phyloP scores from a whole-genome alignment of 92 coral and sea anemone species.

The Zoanthus solanderi region DNA sequence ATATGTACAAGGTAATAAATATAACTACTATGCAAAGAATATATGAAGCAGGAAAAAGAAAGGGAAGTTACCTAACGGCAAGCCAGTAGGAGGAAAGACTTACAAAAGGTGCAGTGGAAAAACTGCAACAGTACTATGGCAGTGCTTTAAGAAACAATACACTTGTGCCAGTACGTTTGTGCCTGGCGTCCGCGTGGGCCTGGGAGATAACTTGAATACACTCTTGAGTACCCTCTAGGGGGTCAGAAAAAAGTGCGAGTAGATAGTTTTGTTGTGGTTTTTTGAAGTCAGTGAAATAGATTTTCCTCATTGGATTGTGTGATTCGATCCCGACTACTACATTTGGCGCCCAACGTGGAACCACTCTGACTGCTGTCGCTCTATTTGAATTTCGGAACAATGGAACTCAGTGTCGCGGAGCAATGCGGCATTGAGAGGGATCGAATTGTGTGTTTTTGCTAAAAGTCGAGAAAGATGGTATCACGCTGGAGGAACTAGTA shows the following conservation, averaged over 20 bases:
- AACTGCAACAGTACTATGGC: too few relatives aligned
- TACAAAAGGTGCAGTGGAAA: too few relatives aligned
- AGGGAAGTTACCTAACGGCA: too few relatives aligned
- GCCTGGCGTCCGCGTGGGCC: too few relatives aligned
- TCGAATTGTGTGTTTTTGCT: background rate
- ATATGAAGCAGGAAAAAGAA: too few relatives aligned
- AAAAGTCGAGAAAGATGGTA: background rate
- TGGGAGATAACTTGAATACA: too few relatives aligned
- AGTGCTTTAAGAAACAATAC: too few relatives aligned
- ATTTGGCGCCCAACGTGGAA: background rate
- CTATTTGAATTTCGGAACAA: background rate
- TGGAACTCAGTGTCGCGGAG: background rate
- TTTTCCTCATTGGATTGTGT: background rate
- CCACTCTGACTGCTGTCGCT: background rate
- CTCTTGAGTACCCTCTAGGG: background rate
- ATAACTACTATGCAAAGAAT: too few relatives aligned
- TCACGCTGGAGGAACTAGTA: background rate
- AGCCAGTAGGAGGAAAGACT: too few relatives aligned
- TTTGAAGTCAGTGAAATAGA: background rate
- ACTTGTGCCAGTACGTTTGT: too few relatives aligned
- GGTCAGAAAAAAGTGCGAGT: background rate
- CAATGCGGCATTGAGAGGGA: background rate
- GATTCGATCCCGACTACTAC: constrained; percentile 2
- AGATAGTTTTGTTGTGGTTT: background rate
- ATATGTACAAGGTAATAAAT: too few relatives aligned